Base-by-base conservation (phyloP, 2,797 vertebrate genomes). In the Telmatherina bonti region DNA sequence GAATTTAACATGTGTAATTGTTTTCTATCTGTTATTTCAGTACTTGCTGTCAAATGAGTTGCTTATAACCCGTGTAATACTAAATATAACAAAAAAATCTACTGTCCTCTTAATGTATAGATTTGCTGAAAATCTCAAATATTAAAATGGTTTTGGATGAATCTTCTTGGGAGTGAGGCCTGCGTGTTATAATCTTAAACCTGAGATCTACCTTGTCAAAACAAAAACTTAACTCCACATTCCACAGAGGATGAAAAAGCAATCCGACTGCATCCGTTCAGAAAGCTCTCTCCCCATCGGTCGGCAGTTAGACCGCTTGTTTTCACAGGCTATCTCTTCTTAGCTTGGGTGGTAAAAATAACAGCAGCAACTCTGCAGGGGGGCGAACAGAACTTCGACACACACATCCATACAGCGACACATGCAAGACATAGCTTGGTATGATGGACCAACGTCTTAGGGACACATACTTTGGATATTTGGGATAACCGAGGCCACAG, bases 311-410 rank as follows among this genome's bases (percentile, higher is more conserved):
- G 76, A 81, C 84, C 15, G 85, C 78, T 91, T 94, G 90, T 93
- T 94, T 92, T 89, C 79, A 93, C 87, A 92, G 76, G 71, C 81
- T 91, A 92, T 92, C 87, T 88, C 81, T 85, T 90, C 87, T 91
- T 92, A 91, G 87, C 91, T 88, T 83, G 79, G 85, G 84, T 89
- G 88, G 86, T 81, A 89, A 88, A 84, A 85, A 93, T 77, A 89
- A 92, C 88, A 91, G 87, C 88, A 92, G 87, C 73, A 90, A 62
- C 86, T 87, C 82, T 72, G 81, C 74, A 67, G 85, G 84, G 79
- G 76, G 76, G 15, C 70, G 72, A 74, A 74, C 63, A 77, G 79
- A 90, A 75, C 76, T 86, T 88, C 74, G 77, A 85, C 80, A 70
- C 77, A 82, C 35, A n/a, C 24, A 80, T 16, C 22, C 66, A 70